Evolutionary conservation across 2,113 vertebrate species (phyloP).

Genomic region (Lophura nycthemera): DNA sequence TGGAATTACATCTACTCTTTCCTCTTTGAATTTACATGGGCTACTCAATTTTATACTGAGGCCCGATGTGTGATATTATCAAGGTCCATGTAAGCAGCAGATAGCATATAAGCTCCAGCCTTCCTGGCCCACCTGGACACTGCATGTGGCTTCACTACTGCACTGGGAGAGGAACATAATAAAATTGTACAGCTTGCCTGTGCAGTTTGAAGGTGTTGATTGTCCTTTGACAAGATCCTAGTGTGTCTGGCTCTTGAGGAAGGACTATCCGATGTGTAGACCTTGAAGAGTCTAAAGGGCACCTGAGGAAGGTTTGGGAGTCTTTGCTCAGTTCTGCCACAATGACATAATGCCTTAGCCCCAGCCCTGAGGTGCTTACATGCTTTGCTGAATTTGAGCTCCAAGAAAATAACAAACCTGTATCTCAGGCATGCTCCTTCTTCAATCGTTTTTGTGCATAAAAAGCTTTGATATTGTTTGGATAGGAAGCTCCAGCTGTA

Average conservation of each 20-base stretch:
- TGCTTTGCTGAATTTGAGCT: slow-evolving; percentile 21
- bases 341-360: not conserved
- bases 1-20: slow-evolving; percentile 50
- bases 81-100: not conserved
- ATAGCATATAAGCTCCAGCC: not conserved
- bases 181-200: fast-evolving
- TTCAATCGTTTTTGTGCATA: slow-evolving; percentile 12
- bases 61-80: slow-evolving; percentile 3
- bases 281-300: not conserved
- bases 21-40: slow-evolving; percentile 54
- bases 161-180: not conserved
- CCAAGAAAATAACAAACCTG: not conserved
- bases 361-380: not conserved
- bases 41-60: slow-evolving; percentile 23
- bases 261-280: not conserved
- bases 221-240: slow-evolving; percentile 9
- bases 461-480: slow-evolving; percentile 10
- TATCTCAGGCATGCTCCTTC: not conserved
- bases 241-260: not conserved
- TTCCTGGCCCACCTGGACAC: not conserved
- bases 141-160: fast-evolving
- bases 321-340: not conserved
- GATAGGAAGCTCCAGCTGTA: slow-evolving; percentile 23
- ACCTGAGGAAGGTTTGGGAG: not conserved
- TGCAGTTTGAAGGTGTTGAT: not conserved